Base-by-base conservation (phyloP, 2,797 vertebrate genomes). In the Diceros bicornis region DNA sequence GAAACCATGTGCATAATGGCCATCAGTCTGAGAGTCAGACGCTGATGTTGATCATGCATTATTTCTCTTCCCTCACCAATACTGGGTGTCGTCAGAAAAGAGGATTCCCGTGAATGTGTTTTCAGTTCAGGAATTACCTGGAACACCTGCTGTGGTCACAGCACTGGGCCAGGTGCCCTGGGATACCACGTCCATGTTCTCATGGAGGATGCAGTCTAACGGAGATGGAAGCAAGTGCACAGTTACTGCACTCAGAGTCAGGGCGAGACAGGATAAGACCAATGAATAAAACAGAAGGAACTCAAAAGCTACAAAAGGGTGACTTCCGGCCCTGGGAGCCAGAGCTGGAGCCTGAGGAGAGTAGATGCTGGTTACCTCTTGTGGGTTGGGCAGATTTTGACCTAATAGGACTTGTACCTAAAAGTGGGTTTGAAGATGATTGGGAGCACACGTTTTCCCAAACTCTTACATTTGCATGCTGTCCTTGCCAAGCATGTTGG, bases 91-190 rank as follows among this genome's bases (percentile, higher is more conserved):
- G 50, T 89, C 41, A 68, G 83, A 82, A 88, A 86, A 78, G 55
- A 89, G 23, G 72, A n/a, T 92, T 89, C 88, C 78, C 69, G 66
- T 37, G n/a, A 37, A 41, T 74, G 75, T 92, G 59, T 91, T 91
- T 96, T 85, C 78, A 92, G 0, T 47, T 89, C 29, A 71, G 69
- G 90, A 91, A 85, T 92, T 85, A 69, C 29, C 62, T 89, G 87
- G 59, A 86, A 71, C 66, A 66, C 59, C 68, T 91, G 71, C 71
- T 68, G 27, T 14, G 29, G 3, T 0, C 23, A 47, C 6, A 62
- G 10, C 37, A 21, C 66, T 32, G 20, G 32, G 47, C 71, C 41
- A 59, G 57, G 27, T 88, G 13, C 68, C 68, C 20, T 74, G 64
- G 84, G 44, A 77, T 82, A 32, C 34, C 61, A 74, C 47, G 79